Evolutionary conservation across 2,113 vertebrate species (phyloP).

Genomic region (Parotia lawesii): DNA sequence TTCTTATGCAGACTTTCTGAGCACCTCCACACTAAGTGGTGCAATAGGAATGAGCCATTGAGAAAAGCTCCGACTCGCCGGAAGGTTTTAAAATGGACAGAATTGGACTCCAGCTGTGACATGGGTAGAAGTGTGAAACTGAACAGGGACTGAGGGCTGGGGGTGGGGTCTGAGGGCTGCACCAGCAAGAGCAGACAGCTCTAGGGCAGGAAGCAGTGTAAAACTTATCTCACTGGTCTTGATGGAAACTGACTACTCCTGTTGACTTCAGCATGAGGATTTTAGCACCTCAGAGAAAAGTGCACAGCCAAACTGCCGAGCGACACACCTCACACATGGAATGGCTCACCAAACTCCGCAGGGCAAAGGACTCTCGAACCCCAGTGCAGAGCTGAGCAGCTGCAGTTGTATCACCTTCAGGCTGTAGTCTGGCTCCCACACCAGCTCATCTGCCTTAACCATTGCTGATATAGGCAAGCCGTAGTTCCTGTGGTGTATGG

Average conservation of each 20-base stretch:
- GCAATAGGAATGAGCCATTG: neutral
- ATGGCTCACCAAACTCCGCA: neutral
- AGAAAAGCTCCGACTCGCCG: neutral
- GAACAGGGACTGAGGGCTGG: fast-evolving
- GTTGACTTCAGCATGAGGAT: neutral
- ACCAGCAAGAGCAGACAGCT: neutral
- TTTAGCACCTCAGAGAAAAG: neutral
- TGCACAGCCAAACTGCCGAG: fast-evolving
- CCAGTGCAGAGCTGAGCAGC: neutral
- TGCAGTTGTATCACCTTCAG: neutral
- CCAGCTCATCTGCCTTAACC: neutral
- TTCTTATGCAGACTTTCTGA: neutral
- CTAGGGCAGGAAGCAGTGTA: neutral
- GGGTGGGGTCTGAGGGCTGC: neutral
- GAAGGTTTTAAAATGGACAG: neutral
- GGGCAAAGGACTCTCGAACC: neutral
- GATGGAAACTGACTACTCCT: neutral
- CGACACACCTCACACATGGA: fast-evolving
- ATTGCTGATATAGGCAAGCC: fast-evolving
- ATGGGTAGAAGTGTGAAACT: neutral
- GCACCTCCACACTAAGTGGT: neutral
- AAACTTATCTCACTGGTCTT: neutral
- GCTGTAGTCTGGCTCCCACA: neutral
- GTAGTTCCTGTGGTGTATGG: fast-evolving
- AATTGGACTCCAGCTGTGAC: neutral